phyloP scores from a whole-genome alignment of 1,140 invertebrate genomes.

The Drosophila biarmipes region DNA sequence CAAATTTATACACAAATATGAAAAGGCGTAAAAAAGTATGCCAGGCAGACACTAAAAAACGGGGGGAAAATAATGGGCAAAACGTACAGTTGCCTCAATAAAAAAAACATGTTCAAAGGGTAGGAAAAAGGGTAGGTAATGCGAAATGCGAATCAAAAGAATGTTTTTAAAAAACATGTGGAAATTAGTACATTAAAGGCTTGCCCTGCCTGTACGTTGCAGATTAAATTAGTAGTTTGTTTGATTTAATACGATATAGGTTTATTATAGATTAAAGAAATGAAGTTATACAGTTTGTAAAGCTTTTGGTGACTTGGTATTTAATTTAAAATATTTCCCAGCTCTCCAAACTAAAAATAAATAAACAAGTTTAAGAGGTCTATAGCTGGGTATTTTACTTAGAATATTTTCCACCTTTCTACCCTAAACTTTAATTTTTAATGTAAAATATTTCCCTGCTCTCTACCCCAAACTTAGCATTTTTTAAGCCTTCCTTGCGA shows the following conservation, averaged over 20 bases:
- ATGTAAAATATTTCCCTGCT: background rate
- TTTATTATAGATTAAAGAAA: no score
- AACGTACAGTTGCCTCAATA: conserved; percentile 9
- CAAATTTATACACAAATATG: conserved; percentile 45
- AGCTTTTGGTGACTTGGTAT: no score
- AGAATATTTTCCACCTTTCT: no score
- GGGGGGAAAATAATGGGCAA: background rate
- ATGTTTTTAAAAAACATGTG: no score
- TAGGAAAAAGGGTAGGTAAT: background rate
- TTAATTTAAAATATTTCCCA: background rate
- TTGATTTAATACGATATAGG: no score
- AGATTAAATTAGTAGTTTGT: no score
- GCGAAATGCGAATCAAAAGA: background rate
- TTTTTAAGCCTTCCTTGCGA: conserved; percentile 11
- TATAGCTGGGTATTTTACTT: no score
- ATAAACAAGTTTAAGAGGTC: no score
- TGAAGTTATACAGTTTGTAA: background rate
- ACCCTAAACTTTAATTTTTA: no score
- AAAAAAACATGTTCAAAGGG: background rate
- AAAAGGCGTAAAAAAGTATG: conserved; percentile 4
- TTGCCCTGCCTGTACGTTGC: no score
- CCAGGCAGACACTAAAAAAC: conserved; percentile 26
- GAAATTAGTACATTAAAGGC: no score
- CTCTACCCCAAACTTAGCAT: background rate
- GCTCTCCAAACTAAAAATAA: background rate